phyloP scores from a whole-genome alignment of 1,140 invertebrate genomes.

The Marisa cornuarietis region DNA sequence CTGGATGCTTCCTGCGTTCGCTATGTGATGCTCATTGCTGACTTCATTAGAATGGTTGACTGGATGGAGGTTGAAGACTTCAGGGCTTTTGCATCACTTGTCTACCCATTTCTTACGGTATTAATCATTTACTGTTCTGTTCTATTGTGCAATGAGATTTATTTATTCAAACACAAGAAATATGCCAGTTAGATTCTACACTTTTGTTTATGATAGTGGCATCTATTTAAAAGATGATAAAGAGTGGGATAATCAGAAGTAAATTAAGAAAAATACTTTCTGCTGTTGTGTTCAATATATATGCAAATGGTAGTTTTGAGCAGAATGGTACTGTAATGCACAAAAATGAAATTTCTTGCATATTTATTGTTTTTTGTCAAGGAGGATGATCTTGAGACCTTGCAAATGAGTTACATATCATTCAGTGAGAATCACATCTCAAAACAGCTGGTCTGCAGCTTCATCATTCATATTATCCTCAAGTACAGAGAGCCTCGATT shows the following conservation, averaged over 20 bases:
- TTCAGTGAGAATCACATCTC: conserved; percentile 64
- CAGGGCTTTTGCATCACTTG: conserved; percentile 55
- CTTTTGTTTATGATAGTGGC: too few species aligned
- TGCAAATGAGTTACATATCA: conserved; percentile 64
- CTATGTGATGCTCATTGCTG: conserved; percentile 58
- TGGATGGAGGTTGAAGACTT: conserved; percentile 63
- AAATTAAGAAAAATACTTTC: too few species aligned
- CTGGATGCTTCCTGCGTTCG: conserved; percentile 59
- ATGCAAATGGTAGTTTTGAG: too few species aligned
- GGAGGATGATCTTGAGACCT: conserved; percentile 64
- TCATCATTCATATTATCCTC: conserved; percentile 59
- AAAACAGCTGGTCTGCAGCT: conserved; percentile 52
- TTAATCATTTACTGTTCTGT: neutral
- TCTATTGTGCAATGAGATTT: too few species aligned
- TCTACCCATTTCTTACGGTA: conserved; percentile 62
- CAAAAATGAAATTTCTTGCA: neutral
- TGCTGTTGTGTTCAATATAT: too few species aligned
- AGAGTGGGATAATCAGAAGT: too few species aligned
- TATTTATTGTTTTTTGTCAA: neutral
- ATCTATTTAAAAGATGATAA: too few species aligned
- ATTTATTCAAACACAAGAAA: too few species aligned
- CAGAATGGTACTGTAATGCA: too few species aligned
- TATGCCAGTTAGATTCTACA: too few species aligned
- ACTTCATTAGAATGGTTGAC: conserved; percentile 57
- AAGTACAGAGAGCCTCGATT: conserved; percentile 62